These are phyloP conservation scores for Bombus affinis DNA, from an alignment of 1,140 invertebrate genomes.

Conservation along the genomic window DNA sequence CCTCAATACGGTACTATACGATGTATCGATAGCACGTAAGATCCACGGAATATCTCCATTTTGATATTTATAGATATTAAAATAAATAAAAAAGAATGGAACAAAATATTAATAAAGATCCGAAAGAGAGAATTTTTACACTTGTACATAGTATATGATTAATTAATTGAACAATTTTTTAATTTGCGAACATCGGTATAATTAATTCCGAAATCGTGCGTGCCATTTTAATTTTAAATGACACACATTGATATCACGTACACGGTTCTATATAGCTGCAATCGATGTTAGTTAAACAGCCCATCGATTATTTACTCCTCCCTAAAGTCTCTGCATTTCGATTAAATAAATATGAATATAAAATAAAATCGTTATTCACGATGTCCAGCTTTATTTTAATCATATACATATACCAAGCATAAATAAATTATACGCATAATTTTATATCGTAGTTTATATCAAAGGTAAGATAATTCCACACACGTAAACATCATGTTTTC, in stretches of 20 bases:
- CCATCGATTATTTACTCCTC: not conserved
- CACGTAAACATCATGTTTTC: no score
- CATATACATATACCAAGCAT: no score
- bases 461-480: no score
- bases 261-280: not conserved
- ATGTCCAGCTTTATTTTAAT: no score
- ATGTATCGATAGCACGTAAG: not conserved
- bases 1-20: not conserved
- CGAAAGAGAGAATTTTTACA: not conserved
- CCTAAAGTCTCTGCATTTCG: not conserved
- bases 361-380: no score
- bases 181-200: not conserved
- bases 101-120: not conserved
- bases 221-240: no score
- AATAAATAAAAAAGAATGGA: no score
- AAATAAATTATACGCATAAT: no score
- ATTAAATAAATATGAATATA: not conserved
- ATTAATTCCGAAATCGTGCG: not conserved
- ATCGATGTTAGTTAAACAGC: not conserved
- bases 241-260: no score
- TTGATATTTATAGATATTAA: not conserved
- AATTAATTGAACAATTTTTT: not conserved
- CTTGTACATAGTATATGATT: not conserved
- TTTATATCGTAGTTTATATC: no score
- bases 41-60: not conserved